Percentiles rank a stretch among this genome's conserved stretches.
Conservation (phyloP, 2,888 invertebrate species). For the Drosophila affinis region DNA sequence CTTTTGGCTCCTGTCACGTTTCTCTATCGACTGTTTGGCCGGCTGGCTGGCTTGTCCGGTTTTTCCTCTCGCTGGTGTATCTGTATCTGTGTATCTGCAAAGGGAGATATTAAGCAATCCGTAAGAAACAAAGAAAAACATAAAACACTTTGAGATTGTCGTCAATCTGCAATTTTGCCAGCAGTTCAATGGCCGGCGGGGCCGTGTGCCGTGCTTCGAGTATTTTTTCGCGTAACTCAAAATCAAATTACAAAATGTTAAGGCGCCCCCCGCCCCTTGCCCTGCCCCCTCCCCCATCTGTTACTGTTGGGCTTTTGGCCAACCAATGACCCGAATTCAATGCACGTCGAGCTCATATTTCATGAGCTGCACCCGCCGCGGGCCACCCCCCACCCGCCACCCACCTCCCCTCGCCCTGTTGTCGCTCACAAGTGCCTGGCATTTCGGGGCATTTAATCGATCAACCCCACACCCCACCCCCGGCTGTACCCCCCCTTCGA, state of each 20-base stretch:
- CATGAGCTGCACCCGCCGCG: conserved; percentile 39
- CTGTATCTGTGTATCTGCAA: conserved; percentile 21
- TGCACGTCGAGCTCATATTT: conserved; percentile 73
- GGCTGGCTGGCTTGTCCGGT: conserved; percentile 10
- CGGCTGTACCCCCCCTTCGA: background rate
- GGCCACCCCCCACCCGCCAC: conserved; percentile 6
- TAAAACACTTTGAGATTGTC: conserved; percentile 7
- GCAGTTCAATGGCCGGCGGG: conserved; percentile 65
- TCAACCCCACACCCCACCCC: conserved; percentile 20
- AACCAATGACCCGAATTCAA: conserved; percentile 73
- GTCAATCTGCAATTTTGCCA: conserved; percentile 1
- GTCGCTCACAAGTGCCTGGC: conserved; percentile 49
- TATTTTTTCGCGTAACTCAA: conserved; percentile 43
- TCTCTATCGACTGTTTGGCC: background rate
- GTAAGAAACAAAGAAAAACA: conserved; percentile 5
- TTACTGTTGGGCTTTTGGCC: conserved; percentile 10
- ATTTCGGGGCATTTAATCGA: conserved; percentile 69
- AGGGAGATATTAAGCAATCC: background rate
- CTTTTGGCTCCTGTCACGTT: conserved; percentile 28
- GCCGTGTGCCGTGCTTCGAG: conserved; percentile 27
- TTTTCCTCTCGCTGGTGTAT: background rate
- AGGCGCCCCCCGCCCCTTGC: conserved; percentile 35
- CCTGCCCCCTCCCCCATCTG: background rate
- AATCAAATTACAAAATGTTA: conserved; percentile 73
- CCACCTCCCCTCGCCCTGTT: conserved; percentile 6